phyloP scores from a whole-genome alignment of 2,113 vertebrate species.

The Electrona antarctica region DNA sequence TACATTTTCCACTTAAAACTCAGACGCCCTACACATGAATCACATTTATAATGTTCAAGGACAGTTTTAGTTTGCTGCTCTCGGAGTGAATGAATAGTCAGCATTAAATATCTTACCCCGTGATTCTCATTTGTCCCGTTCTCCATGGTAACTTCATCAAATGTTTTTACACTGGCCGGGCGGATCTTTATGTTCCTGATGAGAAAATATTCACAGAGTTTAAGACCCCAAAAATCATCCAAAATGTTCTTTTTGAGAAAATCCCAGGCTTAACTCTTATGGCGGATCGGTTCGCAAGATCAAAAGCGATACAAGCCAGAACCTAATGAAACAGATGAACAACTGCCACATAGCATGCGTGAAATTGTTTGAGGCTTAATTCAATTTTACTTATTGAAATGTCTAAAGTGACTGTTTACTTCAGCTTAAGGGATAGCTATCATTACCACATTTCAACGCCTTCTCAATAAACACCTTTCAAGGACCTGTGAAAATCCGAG shows the following conservation, averaged over 20 bases:
- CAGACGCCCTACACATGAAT: too few species aligned
- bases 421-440: constrained; percentile 66
- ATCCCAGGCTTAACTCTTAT: not conserved
- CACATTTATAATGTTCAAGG: too few species aligned
- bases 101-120: constrained; percentile 73
- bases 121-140: constrained; percentile 76
- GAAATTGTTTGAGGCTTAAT: constrained; percentile 47
- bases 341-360: constrained; percentile 30
- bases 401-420: constrained; percentile 56
- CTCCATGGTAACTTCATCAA: constrained; percentile 87
- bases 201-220: constrained; percentile 35
- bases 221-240: constrained; percentile 19
- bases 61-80: not conserved
- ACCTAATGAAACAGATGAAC: constrained; percentile 60
- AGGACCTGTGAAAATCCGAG: constrained; percentile 70
- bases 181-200: constrained; percentile 83
- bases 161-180: constrained; percentile 89
- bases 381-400: constrained; percentile 6
- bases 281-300: too few species aligned
- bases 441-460: constrained; percentile 69
- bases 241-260: constrained; percentile 5
- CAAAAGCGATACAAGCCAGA: constrained; percentile 14
- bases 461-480: constrained; percentile 63
- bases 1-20: not conserved
- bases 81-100: constrained; percentile 11